Percentiles rank a stretch among this genome's conserved stretches.
These are phyloP conservation scores for Ceratosolen solmsi DNA, from an alignment of 1,140 invertebrate genomes.

Conservation along the genomic window DNA sequence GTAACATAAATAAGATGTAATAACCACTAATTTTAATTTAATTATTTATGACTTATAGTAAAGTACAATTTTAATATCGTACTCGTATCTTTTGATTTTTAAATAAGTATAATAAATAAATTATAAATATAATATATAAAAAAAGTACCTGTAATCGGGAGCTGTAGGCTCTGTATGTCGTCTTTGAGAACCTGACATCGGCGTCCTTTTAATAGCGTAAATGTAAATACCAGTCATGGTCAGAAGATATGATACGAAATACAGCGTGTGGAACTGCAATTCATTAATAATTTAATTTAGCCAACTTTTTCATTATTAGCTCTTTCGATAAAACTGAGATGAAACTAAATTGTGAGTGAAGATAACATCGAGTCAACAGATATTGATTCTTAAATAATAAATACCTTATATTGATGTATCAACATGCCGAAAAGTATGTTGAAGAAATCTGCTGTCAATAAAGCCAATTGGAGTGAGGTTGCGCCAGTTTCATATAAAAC, in stretches of 20 bases:
- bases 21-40: too few relatives aligned
- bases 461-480: conserved; percentile 86
- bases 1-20: too few relatives aligned
- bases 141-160: conserved; percentile 67
- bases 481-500: conserved; percentile 86
- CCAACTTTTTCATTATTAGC: too few relatives aligned
- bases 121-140: background rate
- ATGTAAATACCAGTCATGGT: conserved; percentile 85
- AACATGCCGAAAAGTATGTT: conserved; percentile 86
- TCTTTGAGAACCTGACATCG: conserved; percentile 69
- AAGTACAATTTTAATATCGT: too few relatives aligned
- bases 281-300: conserved; percentile 47
- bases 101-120: too few relatives aligned
- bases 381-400: background rate
- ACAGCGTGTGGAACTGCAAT: conserved; percentile 85
- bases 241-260: conserved; percentile 84
- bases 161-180: conserved; percentile 65
- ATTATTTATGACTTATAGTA: too few relatives aligned
- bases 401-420: conserved; percentile 87
- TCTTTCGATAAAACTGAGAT: too few relatives aligned
- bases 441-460: conserved; percentile 90
- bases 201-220: conserved; percentile 79
- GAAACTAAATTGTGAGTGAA: too few relatives aligned
- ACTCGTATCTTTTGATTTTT: too few relatives aligned
- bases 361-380: too few relatives aligned